Base-by-base conservation (phyloP, 2,113 vertebrate species). In the Blennius ocellaris region DNA sequence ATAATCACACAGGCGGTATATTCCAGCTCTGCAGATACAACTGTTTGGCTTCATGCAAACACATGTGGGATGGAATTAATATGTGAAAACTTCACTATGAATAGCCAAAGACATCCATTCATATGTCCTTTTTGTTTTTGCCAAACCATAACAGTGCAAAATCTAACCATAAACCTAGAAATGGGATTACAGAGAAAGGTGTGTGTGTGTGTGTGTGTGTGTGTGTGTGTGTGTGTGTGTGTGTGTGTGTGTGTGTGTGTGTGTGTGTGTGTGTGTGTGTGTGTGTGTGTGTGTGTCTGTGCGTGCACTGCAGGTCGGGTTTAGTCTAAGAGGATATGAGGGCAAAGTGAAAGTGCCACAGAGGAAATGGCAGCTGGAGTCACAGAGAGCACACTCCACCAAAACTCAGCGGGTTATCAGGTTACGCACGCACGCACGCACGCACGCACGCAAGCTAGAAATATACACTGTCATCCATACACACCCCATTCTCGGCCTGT, bases 311-410 rank as follows among this genome's bases (percentile, higher is more conserved):
- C 62, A 76, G 63, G 56, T 89, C 76, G 78, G 73, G 67, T 84
- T 83, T 82, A 84, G 72, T 87, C 74, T 87, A 64, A 80, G 70
- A 85, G 89, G 86, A 87, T 86, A 82, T 89, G 65, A 90, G 86
- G 75, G 59, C n/a, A 89, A 90, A 82, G 71, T 77, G 66, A 84
- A 84, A 88, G 84, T 59, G 73, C 57, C 43, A 44, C 43, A 30
- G 65, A 86, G 87, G 82, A 90, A 90, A 87, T 81, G 63, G 84
- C 73, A 88, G 82, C 80, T 83, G 83, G 75, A 89, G 69, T 76
- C 77, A 59, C 48, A 60, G 43, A 59, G 74, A 66, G 71, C 73
- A 76, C 67, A 80, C 76, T 80, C 44, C 80, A 52, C 62, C 45
- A 54, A 71, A 80, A 75, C 76, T 17, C 49, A 40, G 55, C 60